A percentile compares a stretch with the other conserved stretches of the same genome.
phyloP scores from a whole-genome alignment of 2,797 vertebrate species.

The Anguilla obscura region DNA sequence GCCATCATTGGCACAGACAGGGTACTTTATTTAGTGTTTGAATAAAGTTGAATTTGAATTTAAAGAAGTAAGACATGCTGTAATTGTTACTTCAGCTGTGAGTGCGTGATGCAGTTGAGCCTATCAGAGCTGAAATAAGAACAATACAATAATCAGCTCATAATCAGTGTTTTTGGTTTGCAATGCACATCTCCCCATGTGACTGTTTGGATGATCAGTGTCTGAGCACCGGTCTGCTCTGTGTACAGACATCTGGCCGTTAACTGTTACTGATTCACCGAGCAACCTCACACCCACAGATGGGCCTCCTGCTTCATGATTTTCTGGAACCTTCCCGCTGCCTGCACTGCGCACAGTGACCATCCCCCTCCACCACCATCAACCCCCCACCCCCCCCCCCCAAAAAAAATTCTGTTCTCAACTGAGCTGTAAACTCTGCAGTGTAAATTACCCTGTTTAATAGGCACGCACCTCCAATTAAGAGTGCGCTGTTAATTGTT shows the following conservation, averaged over 20 bases:
- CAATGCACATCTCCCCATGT: slow-evolving; percentile 39
- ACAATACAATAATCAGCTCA: slow-evolving; percentile 23
- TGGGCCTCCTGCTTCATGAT: slow-evolving; percentile 59
- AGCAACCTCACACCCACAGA: slow-evolving; percentile 57
- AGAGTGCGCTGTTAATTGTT: slow-evolving; percentile 56
- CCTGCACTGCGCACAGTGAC: slow-evolving; percentile 59
- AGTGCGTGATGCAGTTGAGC: background rate
- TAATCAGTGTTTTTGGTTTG: slow-evolving; percentile 46
- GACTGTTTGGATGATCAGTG: background rate
- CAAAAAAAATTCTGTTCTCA: slow-evolving; percentile 46
- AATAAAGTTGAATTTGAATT: too few species aligned
- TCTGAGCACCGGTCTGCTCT: slow-evolving; percentile 21
- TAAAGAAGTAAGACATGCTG: background rate
- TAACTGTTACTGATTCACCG: slow-evolving; percentile 63
- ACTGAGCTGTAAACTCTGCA: slow-evolving; percentile 58
- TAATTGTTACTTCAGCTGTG: background rate
- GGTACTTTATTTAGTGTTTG: too few species aligned
- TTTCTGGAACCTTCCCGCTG: slow-evolving; percentile 54
- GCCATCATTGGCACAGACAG: too few species aligned
- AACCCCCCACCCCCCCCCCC: slow-evolving; percentile 19
- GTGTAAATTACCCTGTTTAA: slow-evolving; percentile 58
- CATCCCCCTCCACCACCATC: background rate
- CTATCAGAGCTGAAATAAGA: background rate
- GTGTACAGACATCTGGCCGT: slow-evolving; percentile 65
- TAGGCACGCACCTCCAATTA: slow-evolving; percentile 53